A percentile compares a stretch with the other conserved stretches of the same genome.
These are phyloP conservation scores for Ailuropoda melanoleuca DNA, from an alignment of 2,113 vertebrate species.

Conservation along the genomic window DNA sequence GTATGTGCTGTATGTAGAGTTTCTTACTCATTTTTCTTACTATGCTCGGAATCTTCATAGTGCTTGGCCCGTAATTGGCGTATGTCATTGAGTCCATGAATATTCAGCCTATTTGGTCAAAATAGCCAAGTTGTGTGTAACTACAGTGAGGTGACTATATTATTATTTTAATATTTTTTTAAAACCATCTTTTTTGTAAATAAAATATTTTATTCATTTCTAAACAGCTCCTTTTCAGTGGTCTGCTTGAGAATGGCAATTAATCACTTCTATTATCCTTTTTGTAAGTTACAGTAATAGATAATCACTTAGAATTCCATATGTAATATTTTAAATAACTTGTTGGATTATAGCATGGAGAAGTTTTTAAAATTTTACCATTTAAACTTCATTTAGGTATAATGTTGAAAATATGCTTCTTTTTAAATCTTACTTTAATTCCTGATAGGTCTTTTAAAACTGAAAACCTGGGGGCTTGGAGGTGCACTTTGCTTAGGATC, in stretches of 20 bases:
- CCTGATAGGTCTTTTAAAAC: neutral
- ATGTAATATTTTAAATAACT: neutral
- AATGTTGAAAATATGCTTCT: neutral
- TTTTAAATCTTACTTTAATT: neutral
- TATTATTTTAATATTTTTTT: conserved; percentile 1
- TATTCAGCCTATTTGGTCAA: neutral
- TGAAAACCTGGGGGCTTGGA: neutral
- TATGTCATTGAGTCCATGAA: neutral
- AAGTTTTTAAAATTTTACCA: neutral
- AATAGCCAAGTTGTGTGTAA: neutral
- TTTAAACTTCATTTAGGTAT: neutral
- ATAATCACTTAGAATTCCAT: neutral
- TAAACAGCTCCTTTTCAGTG: conserved; percentile 48
- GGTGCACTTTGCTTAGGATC: neutral
- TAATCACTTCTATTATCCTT: neutral
- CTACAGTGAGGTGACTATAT: neutral
- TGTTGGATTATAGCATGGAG: neutral
- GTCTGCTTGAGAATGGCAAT: neutral
- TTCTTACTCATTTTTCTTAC: neutral
- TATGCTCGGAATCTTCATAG: neutral
- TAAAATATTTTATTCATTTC: neutral
- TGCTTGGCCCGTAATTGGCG: neutral
- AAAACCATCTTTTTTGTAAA: neutral
- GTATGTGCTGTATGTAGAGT: neutral
- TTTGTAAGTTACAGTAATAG: neutral